These are phyloP conservation scores for Diglossa cyanea DNA, from an alignment of 2,797 vertebrate genomes.

Conservation along the genomic window DNA sequence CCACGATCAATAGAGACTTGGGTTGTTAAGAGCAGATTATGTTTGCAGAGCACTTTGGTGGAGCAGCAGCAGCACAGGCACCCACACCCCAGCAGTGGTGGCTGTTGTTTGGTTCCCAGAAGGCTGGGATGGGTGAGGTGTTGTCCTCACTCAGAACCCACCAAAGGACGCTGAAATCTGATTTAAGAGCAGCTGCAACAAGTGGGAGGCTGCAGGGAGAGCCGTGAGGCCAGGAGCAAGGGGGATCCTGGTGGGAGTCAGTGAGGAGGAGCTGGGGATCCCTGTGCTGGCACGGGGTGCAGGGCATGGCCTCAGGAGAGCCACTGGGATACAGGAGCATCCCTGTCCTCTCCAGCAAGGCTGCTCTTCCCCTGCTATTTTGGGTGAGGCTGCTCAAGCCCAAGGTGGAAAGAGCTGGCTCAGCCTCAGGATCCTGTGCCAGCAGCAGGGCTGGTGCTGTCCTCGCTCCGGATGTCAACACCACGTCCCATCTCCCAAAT, in stretches of 20 bases:
- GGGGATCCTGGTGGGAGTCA: neutral
- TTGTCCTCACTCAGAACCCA: neutral
- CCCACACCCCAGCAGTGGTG: neutral
- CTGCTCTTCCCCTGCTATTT: neutral
- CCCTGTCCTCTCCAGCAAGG: neutral
- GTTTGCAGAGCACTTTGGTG: neutral
- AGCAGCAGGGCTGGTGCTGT: neutral
- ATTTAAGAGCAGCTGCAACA: neutral
- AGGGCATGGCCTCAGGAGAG: neutral
- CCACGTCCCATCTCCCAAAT: neutral
- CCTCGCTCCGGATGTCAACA: neutral
- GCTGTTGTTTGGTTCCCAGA: neutral
- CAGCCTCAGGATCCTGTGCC: neutral
- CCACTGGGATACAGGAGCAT: neutral
- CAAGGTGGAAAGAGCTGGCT: neutral
- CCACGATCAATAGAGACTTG: neutral
- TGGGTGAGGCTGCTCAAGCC: neutral
- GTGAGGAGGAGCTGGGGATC: neutral
- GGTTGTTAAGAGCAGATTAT: neutral
- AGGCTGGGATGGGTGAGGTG: neutral
- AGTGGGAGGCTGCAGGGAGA: neutral
- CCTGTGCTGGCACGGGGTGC: accelerated
- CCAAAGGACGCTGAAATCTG: neutral
- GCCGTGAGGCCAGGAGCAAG: accelerated
- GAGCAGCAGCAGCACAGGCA: neutral